A percentile compares a stretch with the other conserved stretches of the same genome.
These are phyloP conservation scores for Apantesis nais DNA, from an alignment of 2,888 invertebrate genomes.

Conservation along the genomic window DNA sequence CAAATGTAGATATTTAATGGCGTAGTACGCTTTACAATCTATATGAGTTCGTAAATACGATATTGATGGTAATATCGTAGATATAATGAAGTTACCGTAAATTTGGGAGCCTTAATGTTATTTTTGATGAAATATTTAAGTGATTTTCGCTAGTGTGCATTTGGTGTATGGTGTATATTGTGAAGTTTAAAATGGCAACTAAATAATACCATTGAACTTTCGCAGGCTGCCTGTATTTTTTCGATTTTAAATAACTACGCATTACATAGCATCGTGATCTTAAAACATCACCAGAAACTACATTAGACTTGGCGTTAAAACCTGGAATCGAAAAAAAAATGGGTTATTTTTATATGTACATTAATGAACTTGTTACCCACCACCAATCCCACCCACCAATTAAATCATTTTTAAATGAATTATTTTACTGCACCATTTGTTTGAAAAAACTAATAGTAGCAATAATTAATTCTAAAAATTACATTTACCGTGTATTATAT, in stretches of 20 bases:
- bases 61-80: conserved; percentile 22
- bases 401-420: too few relatives aligned
- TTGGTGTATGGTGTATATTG: conserved; percentile 21
- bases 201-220: neutral
- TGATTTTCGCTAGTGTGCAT: conserved; percentile 54
- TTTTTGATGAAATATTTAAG: conserved; percentile 58
- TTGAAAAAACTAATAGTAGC: too few relatives aligned
- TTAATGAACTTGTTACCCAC: too few relatives aligned
- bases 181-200: neutral
- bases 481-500: too few relatives aligned
- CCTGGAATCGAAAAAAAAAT: too few relatives aligned
- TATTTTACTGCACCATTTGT: too few relatives aligned
- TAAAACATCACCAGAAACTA: neutral
- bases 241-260: neutral
- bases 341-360: too few relatives aligned
- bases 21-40: neutral
- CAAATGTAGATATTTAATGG: neutral
- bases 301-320: too few relatives aligned
- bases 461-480: too few relatives aligned
- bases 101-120: conserved; percentile 49
- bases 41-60: conserved; percentile 4
- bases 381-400: too few relatives aligned
- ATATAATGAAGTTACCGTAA: conserved; percentile 42
- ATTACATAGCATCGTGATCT: neutral
- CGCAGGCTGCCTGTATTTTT: neutral